Evolutionary conservation across 2,113 vertebrate genomes (phyloP), one percentile per base, ranked within the genome.

Genomic region (Epinephelus fuscoguttatus): DNA sequence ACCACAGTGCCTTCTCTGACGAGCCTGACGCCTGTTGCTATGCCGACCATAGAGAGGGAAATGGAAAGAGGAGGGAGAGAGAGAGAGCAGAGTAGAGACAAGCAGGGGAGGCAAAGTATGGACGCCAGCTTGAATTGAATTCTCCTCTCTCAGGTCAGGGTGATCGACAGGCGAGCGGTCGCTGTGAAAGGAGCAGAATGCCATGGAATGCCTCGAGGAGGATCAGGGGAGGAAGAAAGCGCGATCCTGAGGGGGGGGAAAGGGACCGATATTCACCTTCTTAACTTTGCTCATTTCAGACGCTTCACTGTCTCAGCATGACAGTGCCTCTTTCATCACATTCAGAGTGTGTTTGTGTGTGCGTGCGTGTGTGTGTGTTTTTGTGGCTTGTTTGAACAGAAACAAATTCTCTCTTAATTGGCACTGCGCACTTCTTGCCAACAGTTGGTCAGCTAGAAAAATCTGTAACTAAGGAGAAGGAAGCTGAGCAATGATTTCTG

Each of bases 21-120:
- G 72, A 94, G 89, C 75, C 89, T 90, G 89, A 91, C 86, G 93
- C 93, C 91, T 95, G 94, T 95, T 95, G 94, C 94, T 94, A 95
- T 95, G 94, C 93, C 93, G 90, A 95, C 94, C 91, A 86, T 47
- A 78, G 83, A 89, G 85, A 91, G 90, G 70, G 81, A 91, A 86
- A 80, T 74, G 81, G 87, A 89, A 80, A 90, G 84, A 89, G 68
- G 81, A 73, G 79, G 68, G 86, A 49, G 73, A 69, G 75, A 27
- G 49, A 30, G 70, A 42, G 49, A 33, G 69, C 25, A 70, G 68
- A 55, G 68, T 56, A 80, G 73, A 64, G 73, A 78, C 75, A 70
- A 50, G 70, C 74, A 64, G 72, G 63, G 73, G 63, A 88, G 80
- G 81, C 60, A 4, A 86, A 86, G 88, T 74, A 84, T 81, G 86